phyloP scores from a whole-genome alignment of 2,113 vertebrate species.

The Corapipo altera region DNA sequence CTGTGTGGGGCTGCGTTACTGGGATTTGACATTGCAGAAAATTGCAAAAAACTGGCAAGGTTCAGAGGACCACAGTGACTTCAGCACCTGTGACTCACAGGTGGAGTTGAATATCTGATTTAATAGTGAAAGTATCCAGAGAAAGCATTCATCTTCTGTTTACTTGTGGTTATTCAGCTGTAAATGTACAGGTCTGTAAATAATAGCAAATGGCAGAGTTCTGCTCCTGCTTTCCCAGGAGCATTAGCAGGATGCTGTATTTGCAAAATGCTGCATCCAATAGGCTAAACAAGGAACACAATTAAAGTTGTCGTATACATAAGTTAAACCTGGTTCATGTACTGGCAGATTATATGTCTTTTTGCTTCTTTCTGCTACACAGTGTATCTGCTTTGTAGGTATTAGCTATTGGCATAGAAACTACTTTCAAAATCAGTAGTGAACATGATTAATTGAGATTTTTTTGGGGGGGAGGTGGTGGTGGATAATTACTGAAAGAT shows the following conservation, averaged over 20 bases:
- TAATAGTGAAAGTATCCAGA: background rate
- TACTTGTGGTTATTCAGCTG: background rate
- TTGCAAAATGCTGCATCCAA: background rate
- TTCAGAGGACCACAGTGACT: background rate
- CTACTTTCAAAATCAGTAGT: background rate
- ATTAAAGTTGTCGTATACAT: background rate
- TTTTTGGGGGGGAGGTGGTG: background rate
- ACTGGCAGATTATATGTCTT: background rate
- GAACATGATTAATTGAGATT: background rate
- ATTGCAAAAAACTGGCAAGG: background rate
- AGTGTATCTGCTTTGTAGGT: background rate
- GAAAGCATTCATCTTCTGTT: background rate
- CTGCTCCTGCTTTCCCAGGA: background rate
- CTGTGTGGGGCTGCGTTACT: accelerated
- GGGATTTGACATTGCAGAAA: background rate
- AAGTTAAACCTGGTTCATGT: background rate
- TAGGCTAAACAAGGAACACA: background rate
- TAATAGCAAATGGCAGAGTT: background rate
- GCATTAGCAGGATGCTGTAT: background rate
- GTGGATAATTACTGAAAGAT: background rate
- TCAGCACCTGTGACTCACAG: background rate
- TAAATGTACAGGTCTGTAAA: background rate
- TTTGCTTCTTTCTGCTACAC: background rate
- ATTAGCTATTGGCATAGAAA: background rate
- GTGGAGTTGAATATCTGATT: background rate